Conservation (phyloP, 2,888 invertebrate genomes). For the Drosophila rubida region DNA sequence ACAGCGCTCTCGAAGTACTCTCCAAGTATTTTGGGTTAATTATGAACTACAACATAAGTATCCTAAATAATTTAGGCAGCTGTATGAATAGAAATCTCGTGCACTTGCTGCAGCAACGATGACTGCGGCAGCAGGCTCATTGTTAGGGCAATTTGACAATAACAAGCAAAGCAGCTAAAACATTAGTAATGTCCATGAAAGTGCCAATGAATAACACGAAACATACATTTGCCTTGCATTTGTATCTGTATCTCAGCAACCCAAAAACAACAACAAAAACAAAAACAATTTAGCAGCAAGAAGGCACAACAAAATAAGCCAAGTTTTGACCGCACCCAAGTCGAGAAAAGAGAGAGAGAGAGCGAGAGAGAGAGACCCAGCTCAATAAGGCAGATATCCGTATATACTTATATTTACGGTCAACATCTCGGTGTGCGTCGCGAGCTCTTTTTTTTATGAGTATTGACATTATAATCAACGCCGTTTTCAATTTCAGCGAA, state of each 20-base stretch:
- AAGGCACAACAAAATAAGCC: slow-evolving; percentile 59
- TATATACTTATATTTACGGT: slow-evolving; percentile 12
- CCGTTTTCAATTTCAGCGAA: slow-evolving; percentile 78
- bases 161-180: slow-evolving; percentile 28
- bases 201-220: slow-evolving; percentile 75
- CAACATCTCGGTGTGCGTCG: slow-evolving; percentile 31
- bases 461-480: slow-evolving; percentile 81
- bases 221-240: slow-evolving; percentile 70
- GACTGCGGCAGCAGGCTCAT: slow-evolving; percentile 14
- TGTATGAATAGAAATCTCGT: too few species aligned
- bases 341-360: slow-evolving; percentile 1
- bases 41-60: not conserved
- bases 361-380: slow-evolving; percentile 9
- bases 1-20: not conserved
- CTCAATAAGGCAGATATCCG: slow-evolving; percentile 35
- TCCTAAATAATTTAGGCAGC: too few species aligned
- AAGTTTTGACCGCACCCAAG: slow-evolving; percentile 74
- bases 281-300: slow-evolving; percentile 40
- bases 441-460: slow-evolving; percentile 66
- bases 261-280: slow-evolving; percentile 27
- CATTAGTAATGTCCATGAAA: slow-evolving; percentile 75
- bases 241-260: slow-evolving; percentile 53
- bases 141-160: slow-evolving; percentile 32
- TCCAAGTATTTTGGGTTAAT: not conserved
- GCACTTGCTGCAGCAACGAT: not conserved